phyloP scores from a whole-genome alignment of 2,797 vertebrate species.

The Onychomys leucogaster region DNA sequence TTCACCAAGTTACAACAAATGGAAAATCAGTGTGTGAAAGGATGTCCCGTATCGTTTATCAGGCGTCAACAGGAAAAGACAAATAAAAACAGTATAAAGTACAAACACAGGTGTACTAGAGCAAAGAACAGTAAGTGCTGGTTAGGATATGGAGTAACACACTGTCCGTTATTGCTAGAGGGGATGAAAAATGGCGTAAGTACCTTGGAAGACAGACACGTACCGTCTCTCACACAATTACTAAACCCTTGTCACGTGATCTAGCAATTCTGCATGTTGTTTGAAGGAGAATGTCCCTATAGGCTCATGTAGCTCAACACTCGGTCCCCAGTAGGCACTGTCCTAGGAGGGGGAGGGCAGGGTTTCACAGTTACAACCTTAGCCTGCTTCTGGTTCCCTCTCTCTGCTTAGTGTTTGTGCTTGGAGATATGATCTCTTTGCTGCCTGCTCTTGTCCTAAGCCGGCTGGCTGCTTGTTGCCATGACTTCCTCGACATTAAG shows the following conservation, averaged over 20 bases:
- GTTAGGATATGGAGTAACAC: neutral
- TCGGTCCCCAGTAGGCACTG: neutral
- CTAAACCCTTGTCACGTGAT: neutral
- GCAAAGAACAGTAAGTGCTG: neutral
- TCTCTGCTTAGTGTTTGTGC: neutral
- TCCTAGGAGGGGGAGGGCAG: neutral
- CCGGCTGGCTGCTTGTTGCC: neutral
- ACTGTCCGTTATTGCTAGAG: neutral
- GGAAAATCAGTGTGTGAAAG: neutral
- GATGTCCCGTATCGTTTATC: neutral
- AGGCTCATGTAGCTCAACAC: neutral
- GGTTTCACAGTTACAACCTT: neutral
- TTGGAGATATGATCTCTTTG: neutral
- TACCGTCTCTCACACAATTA: neutral
- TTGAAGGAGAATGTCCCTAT: neutral
- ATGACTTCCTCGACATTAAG: neutral
- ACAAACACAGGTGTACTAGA: neutral
- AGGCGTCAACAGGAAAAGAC: neutral
- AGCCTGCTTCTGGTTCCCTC: neutral
- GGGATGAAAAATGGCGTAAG: neutral
- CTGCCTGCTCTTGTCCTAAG: neutral
- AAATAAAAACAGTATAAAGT: neutral
- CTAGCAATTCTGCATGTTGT: neutral
- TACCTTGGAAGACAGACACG: neutral
- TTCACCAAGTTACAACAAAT: neutral